phyloP scores from a whole-genome alignment of 2,113 vertebrate species.

The Verasper variegatus region DNA sequence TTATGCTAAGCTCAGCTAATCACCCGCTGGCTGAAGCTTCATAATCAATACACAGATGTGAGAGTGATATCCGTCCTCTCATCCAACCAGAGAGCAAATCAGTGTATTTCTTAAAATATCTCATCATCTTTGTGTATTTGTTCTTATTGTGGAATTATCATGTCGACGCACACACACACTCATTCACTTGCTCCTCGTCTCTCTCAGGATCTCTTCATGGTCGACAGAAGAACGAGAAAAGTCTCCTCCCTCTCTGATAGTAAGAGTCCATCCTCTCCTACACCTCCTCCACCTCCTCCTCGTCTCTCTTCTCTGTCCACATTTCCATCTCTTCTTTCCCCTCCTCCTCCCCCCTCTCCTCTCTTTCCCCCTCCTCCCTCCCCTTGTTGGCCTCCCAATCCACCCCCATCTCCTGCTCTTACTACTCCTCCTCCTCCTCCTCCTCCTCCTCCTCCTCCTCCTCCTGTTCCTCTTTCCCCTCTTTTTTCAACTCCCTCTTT shows the following conservation, averaged over 20 bases:
- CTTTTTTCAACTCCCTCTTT: neutral
- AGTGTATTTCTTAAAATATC: neutral
- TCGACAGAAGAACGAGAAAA: conserved; percentile 75
- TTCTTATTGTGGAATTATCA: neutral
- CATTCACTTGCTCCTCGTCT: neutral
- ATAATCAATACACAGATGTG: too few species aligned
- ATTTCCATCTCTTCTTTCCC: conserved; percentile 14
- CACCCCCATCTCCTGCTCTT: neutral
- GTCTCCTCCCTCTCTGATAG: conserved; percentile 75
- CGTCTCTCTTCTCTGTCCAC: conserved; percentile 4
- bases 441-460: conserved; percentile 2
- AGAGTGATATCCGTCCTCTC: too few species aligned
- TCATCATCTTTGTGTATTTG: neutral
- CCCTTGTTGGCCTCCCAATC: neutral
- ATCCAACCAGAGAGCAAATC: too few species aligned
- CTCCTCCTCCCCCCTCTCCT: conserved; percentile 4
- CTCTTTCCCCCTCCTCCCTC: conserved; percentile 5
- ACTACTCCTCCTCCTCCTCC: conserved; percentile 12
- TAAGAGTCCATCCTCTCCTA: conserved; percentile 66
- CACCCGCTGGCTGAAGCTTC: too few species aligned
- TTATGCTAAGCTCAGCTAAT: neutral
- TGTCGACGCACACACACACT: neutral
- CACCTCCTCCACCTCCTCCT: conserved; percentile 11
- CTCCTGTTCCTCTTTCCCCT: conserved; percentile 5
- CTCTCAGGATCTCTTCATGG: conserved; percentile 73